These are phyloP conservation scores for Arctocebus calabarensis DNA, from an alignment of 2,797 vertebrate species.

Conservation along the genomic window DNA sequence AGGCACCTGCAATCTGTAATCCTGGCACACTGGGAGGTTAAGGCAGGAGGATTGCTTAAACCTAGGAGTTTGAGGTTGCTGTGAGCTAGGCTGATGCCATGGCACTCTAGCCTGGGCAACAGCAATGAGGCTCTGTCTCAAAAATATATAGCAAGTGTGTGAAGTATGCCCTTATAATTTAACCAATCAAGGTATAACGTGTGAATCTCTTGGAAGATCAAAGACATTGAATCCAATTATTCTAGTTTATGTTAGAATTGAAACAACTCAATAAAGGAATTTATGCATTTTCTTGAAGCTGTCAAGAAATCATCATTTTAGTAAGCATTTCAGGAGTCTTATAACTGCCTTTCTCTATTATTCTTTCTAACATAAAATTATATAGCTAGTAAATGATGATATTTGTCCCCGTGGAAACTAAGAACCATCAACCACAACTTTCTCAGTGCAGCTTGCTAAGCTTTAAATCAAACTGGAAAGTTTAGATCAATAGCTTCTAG, in stretches of 20 bases:
- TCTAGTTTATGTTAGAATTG: not conserved
- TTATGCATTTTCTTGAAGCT: not conserved
- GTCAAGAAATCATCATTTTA: not conserved
- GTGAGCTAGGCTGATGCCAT: no score
- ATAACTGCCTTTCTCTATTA: not conserved
- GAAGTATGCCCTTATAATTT: not conserved
- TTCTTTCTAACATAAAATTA: not conserved
- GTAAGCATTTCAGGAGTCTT: not conserved
- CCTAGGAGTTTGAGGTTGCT: no score
- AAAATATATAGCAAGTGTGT: not conserved
- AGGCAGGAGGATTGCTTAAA: no score
- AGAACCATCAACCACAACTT: not conserved
- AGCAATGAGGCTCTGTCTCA: no score
- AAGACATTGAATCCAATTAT: not conserved
- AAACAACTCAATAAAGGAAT: not conserved
- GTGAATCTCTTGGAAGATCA: not conserved
- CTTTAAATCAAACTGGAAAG: constrained; percentile 22
- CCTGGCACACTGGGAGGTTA: no score
- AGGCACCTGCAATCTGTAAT: no score
- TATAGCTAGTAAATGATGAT: not conserved
- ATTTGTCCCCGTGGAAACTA: constrained; percentile 8
- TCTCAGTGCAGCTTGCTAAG: not conserved
- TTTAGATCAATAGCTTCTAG: not conserved
- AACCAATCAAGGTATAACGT: not conserved
- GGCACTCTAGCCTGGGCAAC: no score